Base-by-base conservation (phyloP, 1,140 invertebrate species). In the Lasaia peninsularis region DNA sequence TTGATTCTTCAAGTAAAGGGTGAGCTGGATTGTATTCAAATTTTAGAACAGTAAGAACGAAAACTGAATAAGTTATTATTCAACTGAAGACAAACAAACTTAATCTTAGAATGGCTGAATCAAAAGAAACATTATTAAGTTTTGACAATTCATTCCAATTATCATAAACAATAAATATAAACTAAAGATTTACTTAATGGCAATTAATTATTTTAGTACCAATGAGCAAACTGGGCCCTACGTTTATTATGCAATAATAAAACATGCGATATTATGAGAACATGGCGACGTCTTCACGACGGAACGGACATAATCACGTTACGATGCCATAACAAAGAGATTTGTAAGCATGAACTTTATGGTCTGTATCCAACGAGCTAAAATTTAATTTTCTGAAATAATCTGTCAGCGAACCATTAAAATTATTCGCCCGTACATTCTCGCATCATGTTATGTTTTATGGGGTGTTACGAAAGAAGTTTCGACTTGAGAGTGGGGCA, bases 351-450 rank as follows among this genome's bases (percentile, higher is more conserved):
- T 72, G 76, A 78, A 83, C 73, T 88, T 88, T 88, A 88, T 86
- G 83, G 74, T 77, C 85, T 86, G 85, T 85, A 81, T 85, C 85
- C 83, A 77, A 88, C 81, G 85, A 85, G 85, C 85, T 84, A 76
- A 88, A 88, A 88, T 88, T 88, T 84, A 88, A 88, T 88, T 88
- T 83, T 86, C 81, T 75, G 86, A 83, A 88, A 88, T 88, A 86
- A 88, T 88, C 78, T 81, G 80, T 86, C 78, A 81, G 77, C 68
- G 69, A 65, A 71, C 75, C 75, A 84, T 86, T 85, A 88, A 88
- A 86, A 85, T 83, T 81, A 86, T 80, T 86, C 83, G 77, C 65
- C 75, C 77, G 74, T 79, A 66, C 69, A 69, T 67, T 52, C 62
- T 65, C 60, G 57, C 64, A 62, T 71, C 54, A 64, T 68, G 64